Evolutionary conservation across 2,888 invertebrate genomes (phyloP).

Genomic region (Cephus spinipes): DNA sequence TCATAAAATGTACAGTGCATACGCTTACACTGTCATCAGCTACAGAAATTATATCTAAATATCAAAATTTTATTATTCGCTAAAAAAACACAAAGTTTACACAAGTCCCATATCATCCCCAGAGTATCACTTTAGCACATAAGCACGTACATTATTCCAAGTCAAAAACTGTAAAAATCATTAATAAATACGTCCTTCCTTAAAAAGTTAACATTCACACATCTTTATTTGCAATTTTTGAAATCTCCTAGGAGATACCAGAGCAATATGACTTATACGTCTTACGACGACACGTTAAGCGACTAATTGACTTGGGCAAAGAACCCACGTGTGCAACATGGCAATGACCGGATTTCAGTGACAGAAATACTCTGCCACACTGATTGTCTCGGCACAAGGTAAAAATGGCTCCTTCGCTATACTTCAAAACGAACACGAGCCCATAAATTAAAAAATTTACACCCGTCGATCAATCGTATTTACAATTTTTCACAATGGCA

Average conservation of each 20-base stretch:
- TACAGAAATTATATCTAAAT: background rate
- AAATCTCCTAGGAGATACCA: background rate
- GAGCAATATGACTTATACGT: background rate
- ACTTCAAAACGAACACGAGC: background rate
- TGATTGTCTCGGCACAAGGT: background rate
- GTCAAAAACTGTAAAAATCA: too few relatives aligned
- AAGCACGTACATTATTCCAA: too few relatives aligned
- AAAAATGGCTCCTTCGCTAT: background rate
- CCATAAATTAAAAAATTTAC: background rate
- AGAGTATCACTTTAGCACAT: too few relatives aligned
- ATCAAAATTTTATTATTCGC: background rate
- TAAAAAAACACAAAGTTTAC: too few relatives aligned
- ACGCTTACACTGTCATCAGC: background rate
- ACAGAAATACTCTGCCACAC: slow-evolving; percentile 37
- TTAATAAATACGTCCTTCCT: too few relatives aligned
- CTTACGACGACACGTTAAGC: background rate
- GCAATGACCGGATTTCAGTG: slow-evolving; percentile 44
- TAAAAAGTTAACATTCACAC: background rate
- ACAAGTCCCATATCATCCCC: too few relatives aligned
- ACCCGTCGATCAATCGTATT: background rate
- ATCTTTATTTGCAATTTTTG: background rate
- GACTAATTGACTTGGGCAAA: slow-evolving; percentile 4
- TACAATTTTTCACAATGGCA: background rate
- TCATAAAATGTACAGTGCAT: background rate
- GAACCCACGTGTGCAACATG: slow-evolving; percentile 43